Base-by-base conservation (phyloP, 1,140 invertebrate genomes). In the Drosophila neocordata region DNA sequence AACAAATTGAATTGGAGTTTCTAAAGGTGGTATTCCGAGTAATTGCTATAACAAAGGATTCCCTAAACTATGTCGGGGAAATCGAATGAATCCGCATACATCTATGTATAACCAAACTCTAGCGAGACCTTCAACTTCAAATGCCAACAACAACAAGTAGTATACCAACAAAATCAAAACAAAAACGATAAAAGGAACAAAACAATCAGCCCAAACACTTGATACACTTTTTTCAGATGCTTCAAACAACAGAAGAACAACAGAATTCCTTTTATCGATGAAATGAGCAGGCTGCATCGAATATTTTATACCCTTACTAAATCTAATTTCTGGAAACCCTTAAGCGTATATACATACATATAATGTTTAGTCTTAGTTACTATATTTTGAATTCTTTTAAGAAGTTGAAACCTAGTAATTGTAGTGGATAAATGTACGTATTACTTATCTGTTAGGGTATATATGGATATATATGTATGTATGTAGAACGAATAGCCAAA, bases 71-170 rank as follows among this genome's bases (percentile, higher is more conserved):
- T 24, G 22, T 24, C 22, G 22, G n/a, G n/a, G n/a, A n/a, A n/a
- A n/a, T n/a, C n/a, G n/a, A n/a, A 24, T 2, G 22, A 24, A 24
- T 24, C 22, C 22, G 22, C n/a, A n/a, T 24, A 55, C 34, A 70
- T 48, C 53, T 69, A 22, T 65, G n/a, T n/a, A n/a, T 75, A 67
- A 60, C 67, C 79, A 72, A 61, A 63, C 37, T 65, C 63, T 34
- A 64, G 15, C 18, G 18, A 20, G 53, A 87, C 82, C 82, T 85
- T 85, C 82, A 87, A 87, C 68, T 78, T 87, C 74, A 24, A 31
- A 31, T 31, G 27, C 27, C 27, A 31, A 6, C 27, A 31, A 31
- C 27, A 31, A 31, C 4, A 6, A 69, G 64, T 18, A 1, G 41
- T 8, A 61, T 41, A 61, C 69, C 22, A 3, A 31, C 27, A 31